A percentile compares a stretch with the other conserved stretches of the same genome.
Conservation (phyloP, 1,140 invertebrate genomes). For the Kradibia gibbosae region DNA sequence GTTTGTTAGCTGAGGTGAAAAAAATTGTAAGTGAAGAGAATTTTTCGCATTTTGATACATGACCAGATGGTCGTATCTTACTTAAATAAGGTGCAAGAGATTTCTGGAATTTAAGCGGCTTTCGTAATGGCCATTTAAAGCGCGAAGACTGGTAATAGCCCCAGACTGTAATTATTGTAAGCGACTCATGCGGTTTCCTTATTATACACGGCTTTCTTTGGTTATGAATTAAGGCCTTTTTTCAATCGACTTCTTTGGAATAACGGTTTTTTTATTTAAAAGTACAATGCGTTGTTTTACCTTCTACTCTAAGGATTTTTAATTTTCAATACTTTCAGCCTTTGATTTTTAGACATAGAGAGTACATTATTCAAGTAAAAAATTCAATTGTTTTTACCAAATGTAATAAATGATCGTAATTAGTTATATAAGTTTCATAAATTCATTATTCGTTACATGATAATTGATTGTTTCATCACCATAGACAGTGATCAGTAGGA, state of each 20-base stretch:
- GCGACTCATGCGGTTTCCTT: neutral
- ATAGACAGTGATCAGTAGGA: too few relatives aligned
- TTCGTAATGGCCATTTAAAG: conserved; percentile 46
- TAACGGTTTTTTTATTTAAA: neutral
- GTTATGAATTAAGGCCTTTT: too few relatives aligned
- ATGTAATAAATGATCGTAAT: too few relatives aligned
- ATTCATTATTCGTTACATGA: too few relatives aligned
- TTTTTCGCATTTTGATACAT: neutral
- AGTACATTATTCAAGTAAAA: too few relatives aligned
- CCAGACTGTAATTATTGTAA: conserved; percentile 27
- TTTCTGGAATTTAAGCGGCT: conserved; percentile 36
- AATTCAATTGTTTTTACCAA: too few relatives aligned
- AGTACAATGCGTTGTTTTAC: neutral
- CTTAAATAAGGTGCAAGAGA: neutral
- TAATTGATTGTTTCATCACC: too few relatives aligned
- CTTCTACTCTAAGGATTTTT: too few relatives aligned
- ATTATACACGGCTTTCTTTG: too few relatives aligned
- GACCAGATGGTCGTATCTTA: neutral
- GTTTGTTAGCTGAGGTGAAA: neutral
- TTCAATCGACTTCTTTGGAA: neutral
- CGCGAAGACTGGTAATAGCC: conserved; percentile 2
- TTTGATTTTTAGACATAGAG: too few relatives aligned
- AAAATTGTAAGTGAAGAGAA: neutral
- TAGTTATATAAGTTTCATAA: too few relatives aligned
- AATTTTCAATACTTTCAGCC: too few relatives aligned